These are phyloP conservation scores for Andrena fulva DNA, from an alignment of 2,888 invertebrate genomes.

Conservation along the genomic window DNA sequence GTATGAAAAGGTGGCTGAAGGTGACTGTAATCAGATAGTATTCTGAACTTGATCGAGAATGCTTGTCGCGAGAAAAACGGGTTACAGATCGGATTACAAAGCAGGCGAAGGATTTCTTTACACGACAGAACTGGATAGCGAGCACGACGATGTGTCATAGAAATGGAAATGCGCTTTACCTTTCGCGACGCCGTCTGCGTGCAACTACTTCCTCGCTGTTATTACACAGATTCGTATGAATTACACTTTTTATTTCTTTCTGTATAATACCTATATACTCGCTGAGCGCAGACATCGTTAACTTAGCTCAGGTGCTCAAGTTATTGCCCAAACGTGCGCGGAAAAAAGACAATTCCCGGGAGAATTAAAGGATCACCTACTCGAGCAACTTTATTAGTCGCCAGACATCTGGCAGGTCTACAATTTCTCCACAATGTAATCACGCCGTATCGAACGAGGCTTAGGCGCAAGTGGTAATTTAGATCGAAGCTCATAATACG, in stretches of 20 bases:
- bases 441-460: background rate
- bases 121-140: slow-evolving; percentile 22
- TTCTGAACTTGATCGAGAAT: slow-evolving; percentile 54
- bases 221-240: slow-evolving; percentile 20
- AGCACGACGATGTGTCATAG: slow-evolving; percentile 38
- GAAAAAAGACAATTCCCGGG: background rate
- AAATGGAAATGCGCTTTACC: slow-evolving; percentile 46
- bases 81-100: slow-evolving; percentile 57
- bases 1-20: slow-evolving; percentile 45
- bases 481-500: background rate
- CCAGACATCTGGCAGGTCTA: no score
- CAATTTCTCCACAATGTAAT: background rate
- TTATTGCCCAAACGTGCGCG: background rate
- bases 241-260: background rate
- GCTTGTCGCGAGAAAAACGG: slow-evolving; percentile 49
- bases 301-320: background rate
- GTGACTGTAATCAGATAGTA: slow-evolving; percentile 61
- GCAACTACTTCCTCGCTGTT: slow-evolving; percentile 35
- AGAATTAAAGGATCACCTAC: background rate
- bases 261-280: slow-evolving; percentile 8
- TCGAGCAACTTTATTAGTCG: background rate
- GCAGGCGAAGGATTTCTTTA: slow-evolving; percentile 28
- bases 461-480: background rate
- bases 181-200: slow-evolving; percentile 22
- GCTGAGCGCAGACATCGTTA: slow-evolving; percentile 15